These are phyloP conservation scores for Oryzias celebensis DNA, from an alignment of 2,113 vertebrate species.

Conservation along the genomic window DNA sequence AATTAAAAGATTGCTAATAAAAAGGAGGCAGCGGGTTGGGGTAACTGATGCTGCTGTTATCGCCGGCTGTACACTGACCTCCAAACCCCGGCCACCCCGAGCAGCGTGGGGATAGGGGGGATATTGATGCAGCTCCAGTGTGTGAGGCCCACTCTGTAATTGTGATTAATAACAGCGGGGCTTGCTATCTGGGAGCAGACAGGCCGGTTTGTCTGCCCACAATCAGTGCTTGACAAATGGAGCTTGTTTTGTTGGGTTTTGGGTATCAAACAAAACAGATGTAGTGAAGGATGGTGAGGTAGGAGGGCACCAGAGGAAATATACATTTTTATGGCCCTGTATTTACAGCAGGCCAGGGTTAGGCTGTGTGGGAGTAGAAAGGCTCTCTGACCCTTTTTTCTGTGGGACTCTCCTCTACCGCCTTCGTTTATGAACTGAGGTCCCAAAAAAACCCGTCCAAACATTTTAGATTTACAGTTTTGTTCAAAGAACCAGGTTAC, in stretches of 20 bases:
- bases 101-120: slow-evolving; percentile 65
- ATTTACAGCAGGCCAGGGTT: slow-evolving; percentile 67
- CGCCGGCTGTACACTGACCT: slow-evolving; percentile 83
- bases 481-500: slow-evolving; percentile 33
- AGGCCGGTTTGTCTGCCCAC: slow-evolving; percentile 94
- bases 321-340: slow-evolving; percentile 83
- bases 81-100: slow-evolving; percentile 77
- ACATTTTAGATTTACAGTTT: background rate
- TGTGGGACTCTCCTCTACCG: slow-evolving; percentile 3
- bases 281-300: slow-evolving; percentile 91
- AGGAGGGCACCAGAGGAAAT: slow-evolving; percentile 82
- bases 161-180: slow-evolving; percentile 98
- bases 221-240: slow-evolving; percentile 97
- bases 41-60: slow-evolving; percentile 75
- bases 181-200: slow-evolving; percentile 92
- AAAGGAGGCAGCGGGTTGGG: slow-evolving; percentile 71
- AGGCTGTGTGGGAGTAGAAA: slow-evolving; percentile 33
- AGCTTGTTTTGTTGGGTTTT: slow-evolving; percentile 89
- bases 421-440: slow-evolving; percentile 3
- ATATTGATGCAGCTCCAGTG: slow-evolving; percentile 84
- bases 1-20: slow-evolving; percentile 82
- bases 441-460: background rate
- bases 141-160: slow-evolving; percentile 89
- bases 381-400: slow-evolving; percentile 19
- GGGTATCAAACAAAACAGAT: slow-evolving; percentile 97